Percentiles rank a stretch among this genome's conserved stretches.
Evolutionary conservation across 2,113 vertebrate genomes (phyloP).

Genomic region (Boulengeromyrus knoepffleri): DNA sequence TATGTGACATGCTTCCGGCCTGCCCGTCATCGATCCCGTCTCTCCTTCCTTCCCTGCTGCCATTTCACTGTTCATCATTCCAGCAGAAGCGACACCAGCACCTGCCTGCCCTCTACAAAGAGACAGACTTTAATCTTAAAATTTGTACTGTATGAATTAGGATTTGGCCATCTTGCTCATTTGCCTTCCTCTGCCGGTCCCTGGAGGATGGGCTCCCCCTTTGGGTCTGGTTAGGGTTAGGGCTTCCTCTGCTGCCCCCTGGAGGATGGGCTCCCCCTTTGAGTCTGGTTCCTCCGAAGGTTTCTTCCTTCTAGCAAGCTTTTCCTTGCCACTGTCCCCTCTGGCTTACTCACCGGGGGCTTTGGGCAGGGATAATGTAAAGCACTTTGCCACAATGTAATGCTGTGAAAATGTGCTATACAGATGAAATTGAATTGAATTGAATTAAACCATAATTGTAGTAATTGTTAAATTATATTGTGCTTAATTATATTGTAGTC

Average conservation of each 20-base stretch:
- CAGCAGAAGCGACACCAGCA: background rate
- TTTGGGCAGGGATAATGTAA: background rate
- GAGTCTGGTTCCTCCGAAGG: background rate
- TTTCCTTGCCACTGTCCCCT: background rate
- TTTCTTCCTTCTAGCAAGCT: background rate
- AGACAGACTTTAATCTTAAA: background rate
- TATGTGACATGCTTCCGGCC: background rate
- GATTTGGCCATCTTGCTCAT: too few species aligned
- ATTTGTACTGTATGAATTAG: background rate
- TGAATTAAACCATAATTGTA: background rate
- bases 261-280: too few species aligned
- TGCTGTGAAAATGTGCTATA: background rate
- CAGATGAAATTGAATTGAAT: background rate
- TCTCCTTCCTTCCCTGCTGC: background rate
- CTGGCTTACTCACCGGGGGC: background rate
- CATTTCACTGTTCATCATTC: background rate
- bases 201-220: too few species aligned
- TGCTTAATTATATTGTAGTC: background rate
- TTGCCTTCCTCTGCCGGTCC: too few species aligned
- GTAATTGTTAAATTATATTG: background rate
- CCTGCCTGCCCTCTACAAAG: background rate
- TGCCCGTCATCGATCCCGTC: background rate
- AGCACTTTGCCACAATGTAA: background rate
- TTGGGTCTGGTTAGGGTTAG: too few species aligned
- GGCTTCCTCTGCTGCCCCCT: too few species aligned